Percentiles rank a stretch among this genome's conserved stretches.
These are phyloP conservation scores for Crematogaster levior DNA, from an alignment of 2,888 invertebrate genomes.

Conservation along the genomic window DNA sequence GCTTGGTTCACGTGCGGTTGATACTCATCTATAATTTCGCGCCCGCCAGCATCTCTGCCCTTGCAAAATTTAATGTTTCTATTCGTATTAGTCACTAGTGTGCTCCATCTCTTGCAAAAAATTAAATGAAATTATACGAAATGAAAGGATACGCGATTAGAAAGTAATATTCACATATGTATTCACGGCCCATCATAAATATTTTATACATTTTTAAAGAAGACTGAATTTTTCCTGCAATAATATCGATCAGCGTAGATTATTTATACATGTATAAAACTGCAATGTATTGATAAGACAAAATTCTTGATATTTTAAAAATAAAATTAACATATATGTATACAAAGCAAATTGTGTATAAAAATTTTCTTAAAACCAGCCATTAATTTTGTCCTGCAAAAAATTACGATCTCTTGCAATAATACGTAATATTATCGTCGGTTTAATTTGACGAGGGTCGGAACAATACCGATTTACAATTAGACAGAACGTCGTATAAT, in stretches of 20 bases:
- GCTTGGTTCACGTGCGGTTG: constrained; percentile 82
- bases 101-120: constrained; percentile 60
- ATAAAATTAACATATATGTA: background rate
- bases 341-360: background rate
- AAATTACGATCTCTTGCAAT: background rate
- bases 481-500: constrained; percentile 71
- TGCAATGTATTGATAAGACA: background rate
- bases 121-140: constrained; percentile 79
- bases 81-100: constrained; percentile 27
- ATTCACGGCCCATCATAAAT: background rate
- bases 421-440: constrained; percentile 39
- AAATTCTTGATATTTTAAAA: background rate
- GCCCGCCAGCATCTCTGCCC: constrained; percentile 52
- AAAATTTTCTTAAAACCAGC: background rate
- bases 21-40: constrained; percentile 83
- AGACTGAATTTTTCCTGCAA: background rate
- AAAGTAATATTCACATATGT: constrained; percentile 40
- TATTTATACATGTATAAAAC: background rate
- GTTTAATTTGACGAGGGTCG: constrained; percentile 54
- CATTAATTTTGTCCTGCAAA: background rate
- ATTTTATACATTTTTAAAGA: background rate
- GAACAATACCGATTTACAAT: constrained; percentile 67
- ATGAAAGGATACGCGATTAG: constrained; percentile 71
- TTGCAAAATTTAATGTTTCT: constrained; percentile 39
- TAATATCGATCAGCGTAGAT: background rate